Conservation (phyloP, 23 tunicate genomes). For the Corella eumyota region DNA sequence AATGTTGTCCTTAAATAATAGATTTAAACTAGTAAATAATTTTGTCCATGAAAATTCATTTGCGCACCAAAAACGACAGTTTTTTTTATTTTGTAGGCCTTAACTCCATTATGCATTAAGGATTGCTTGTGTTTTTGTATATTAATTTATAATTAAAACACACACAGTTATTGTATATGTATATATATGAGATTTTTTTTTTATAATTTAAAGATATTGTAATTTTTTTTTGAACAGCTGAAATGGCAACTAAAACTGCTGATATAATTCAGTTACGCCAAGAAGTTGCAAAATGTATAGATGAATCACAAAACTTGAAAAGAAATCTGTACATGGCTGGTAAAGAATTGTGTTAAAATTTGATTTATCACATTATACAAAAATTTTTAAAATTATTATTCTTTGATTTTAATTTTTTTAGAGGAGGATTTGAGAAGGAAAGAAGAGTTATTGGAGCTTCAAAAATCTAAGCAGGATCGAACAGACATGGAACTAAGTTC, state of each 20-base stretch:
- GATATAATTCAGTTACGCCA: slow-evolving; percentile 31
- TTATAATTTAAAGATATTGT: too few species aligned
- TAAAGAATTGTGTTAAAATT: slow-evolving; percentile 1
- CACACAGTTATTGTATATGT: too few species aligned
- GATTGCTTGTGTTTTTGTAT: too few species aligned
- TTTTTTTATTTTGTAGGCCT: too few species aligned
- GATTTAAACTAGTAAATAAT: background rate
- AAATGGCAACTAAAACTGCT: slow-evolving; percentile 52
- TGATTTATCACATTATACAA: background rate
- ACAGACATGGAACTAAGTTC: slow-evolving; percentile 54
- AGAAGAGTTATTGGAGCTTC: slow-evolving; percentile 51
- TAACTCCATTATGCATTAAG: background rate
- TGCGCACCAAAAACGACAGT: background rate
- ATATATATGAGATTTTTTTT: too few species aligned
- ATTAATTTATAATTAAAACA: too few species aligned
- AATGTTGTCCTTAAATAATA: background rate
- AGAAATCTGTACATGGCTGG: slow-evolving; percentile 37
- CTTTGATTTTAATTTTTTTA: background rate
- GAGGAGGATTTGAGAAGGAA: slow-evolving; percentile 68
- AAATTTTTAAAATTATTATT: background rate
- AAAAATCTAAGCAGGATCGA: slow-evolving; percentile 62
- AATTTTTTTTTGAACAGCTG: slow-evolving; percentile 20
- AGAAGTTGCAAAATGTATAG: slow-evolving; percentile 35
- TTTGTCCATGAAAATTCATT: background rate
- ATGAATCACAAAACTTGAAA: slow-evolving; percentile 35